Percentiles rank a stretch among this genome's conserved stretches.
Conservation (phyloP, 2,797 vertebrate genomes). For the Rhinatrema bivittatum region DNA sequence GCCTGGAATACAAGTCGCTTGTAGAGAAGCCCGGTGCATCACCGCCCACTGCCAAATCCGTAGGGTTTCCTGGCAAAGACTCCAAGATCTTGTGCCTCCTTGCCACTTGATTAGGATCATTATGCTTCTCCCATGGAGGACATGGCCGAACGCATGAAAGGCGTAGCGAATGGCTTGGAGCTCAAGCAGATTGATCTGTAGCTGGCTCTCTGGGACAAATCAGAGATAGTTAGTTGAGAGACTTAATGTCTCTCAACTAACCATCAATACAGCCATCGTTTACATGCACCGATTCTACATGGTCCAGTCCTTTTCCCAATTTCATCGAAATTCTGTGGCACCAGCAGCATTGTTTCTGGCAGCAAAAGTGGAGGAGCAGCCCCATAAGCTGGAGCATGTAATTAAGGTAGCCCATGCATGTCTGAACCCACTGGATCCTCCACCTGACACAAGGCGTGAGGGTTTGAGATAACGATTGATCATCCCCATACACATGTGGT, state of each 20-base stretch:
- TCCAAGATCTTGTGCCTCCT: no score
- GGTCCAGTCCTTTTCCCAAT: slow-evolving; percentile 89
- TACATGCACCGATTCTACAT: slow-evolving; percentile 97
- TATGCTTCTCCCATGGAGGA: no score
- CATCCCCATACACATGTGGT: slow-evolving; percentile 95
- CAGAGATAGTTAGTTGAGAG: no score
- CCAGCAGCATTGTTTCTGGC: slow-evolving; percentile 86
- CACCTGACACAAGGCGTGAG: slow-evolving; percentile 82
- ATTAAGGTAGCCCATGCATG: slow-evolving; percentile 89
- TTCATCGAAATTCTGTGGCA: slow-evolving; percentile 79
- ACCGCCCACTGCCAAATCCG: no score
- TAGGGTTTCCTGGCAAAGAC: no score
- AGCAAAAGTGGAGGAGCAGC: slow-evolving; percentile 91
- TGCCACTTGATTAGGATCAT: no score
- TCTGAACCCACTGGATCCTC: slow-evolving; percentile 79
- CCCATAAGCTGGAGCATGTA: slow-evolving; percentile 84
- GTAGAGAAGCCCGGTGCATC: no score
- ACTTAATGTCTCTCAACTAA: slow-evolving; percentile 87
- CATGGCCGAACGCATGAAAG: no score
- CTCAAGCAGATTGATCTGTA: no score
- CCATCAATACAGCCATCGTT: slow-evolving; percentile 89
- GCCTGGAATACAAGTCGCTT: no score
- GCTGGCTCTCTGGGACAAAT: no score
- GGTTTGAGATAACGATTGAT: slow-evolving; percentile 93
- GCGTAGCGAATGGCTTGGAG: no score